These are phyloP conservation scores for Cephalopachus bancanus DNA, from an alignment of 2,797 vertebrate species.

Conservation along the genomic window DNA sequence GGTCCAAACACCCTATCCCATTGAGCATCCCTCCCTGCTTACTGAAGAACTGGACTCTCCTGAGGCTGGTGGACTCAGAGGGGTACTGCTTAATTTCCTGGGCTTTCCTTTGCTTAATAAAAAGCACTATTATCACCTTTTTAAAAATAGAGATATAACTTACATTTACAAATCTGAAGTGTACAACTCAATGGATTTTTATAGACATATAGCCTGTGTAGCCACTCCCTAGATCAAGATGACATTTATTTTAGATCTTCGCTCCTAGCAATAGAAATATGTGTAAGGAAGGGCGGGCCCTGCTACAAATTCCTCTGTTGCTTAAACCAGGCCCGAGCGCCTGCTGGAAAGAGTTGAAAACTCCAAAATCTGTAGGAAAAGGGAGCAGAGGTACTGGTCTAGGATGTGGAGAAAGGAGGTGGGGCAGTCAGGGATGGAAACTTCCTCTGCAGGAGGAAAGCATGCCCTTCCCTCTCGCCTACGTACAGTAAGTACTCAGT, in stretches of 20 bases:
- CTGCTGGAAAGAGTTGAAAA: neutral
- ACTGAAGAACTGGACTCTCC: neutral
- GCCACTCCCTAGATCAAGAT: neutral
- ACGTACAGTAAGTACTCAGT: neutral
- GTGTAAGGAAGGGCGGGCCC: neutral
- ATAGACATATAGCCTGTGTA: neutral
- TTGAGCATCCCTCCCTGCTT: rapidly evolving
- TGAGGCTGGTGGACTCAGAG: neutral
- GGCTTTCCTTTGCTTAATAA: neutral
- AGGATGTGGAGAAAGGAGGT: neutral
- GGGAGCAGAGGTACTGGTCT: neutral
- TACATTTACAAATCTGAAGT: neutral
- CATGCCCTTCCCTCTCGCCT: neutral
- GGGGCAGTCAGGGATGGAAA: neutral
- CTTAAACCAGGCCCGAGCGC: neutral
- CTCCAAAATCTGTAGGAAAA: neutral
- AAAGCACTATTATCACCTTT: neutral
- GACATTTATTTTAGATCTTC: neutral
- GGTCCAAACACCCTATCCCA: neutral
- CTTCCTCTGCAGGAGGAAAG: neutral
- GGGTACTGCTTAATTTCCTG: neutral
- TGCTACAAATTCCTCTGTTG: neutral
- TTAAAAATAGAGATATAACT: neutral
- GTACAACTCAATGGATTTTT: neutral
- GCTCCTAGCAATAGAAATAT: neutral